Evolutionary conservation across 2,888 invertebrate species (phyloP).

Genomic region (Tipula vernalis): DNA sequence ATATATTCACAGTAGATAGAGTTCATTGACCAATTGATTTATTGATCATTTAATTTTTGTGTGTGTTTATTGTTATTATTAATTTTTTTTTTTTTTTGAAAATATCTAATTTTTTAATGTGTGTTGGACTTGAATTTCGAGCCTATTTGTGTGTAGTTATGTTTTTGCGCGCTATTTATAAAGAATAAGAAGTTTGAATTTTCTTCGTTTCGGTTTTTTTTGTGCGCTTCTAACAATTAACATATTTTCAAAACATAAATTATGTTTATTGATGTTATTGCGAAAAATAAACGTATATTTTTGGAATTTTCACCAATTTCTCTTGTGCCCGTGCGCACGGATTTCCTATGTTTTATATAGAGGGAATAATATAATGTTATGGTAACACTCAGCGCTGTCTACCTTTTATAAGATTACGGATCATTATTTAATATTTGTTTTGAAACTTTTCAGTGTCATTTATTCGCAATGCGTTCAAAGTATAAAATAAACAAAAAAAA

Average conservation of each 20-base stretch:
- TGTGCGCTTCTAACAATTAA: neutral
- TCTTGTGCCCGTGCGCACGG: neutral
- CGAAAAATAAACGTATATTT: neutral
- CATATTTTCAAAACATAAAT: neutral
- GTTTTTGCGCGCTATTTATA: slow-evolving; percentile 4
- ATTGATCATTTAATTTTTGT: neutral
- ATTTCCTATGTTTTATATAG: neutral
- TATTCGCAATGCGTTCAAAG: no score
- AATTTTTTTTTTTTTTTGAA: neutral
- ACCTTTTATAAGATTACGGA: neutral
- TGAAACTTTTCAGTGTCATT: no score
- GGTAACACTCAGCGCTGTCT: neutral
- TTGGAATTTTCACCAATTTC: neutral
- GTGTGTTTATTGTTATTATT: neutral
- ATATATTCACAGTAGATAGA: neutral
- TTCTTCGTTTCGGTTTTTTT: neutral
- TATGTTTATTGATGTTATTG: neutral
- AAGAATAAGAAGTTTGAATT: neutral
- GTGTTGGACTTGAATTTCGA: neutral
- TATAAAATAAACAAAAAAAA: no score
- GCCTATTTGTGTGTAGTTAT: neutral
- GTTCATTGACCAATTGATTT: slow-evolving; percentile 4
- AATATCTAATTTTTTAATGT: neutral
- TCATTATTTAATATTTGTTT: no score
- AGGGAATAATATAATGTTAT: no score